Conservation (phyloP, 1,140 invertebrate species). For the Acyrthosiphon pisum region DNA sequence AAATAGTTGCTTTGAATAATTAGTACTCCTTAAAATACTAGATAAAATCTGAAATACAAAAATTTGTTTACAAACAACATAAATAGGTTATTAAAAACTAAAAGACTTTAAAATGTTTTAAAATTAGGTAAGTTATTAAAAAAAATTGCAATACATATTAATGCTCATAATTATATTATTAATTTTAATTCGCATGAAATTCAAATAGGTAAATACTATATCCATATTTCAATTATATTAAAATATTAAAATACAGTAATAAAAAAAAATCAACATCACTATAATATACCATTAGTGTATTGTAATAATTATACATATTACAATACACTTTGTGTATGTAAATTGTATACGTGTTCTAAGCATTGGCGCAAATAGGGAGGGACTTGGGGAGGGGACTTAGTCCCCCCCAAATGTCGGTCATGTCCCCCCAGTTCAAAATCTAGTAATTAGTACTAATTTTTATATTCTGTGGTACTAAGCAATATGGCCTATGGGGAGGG, state of each 20-base stretch:
- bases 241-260: background rate
- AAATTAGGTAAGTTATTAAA: too few relatives aligned
- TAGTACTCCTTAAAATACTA: background rate
- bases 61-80: background rate
- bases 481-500: too few relatives aligned
- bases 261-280: too few relatives aligned
- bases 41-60: conserved; percentile 26
- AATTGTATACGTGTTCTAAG: background rate
- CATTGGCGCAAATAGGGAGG: too few relatives aligned
- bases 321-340: background rate
- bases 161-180: background rate
- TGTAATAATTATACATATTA: background rate
- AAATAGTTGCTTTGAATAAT: background rate
- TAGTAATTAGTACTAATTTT: too few relatives aligned
- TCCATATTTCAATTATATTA: background rate
- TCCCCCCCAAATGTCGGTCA: too few relatives aligned
- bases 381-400: too few relatives aligned
- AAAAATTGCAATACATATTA: too few relatives aligned
- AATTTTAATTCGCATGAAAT: background rate
- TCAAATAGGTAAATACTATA: background rate
- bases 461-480: too few relatives aligned
- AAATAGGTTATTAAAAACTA: background rate
- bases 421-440: too few relatives aligned
- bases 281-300: too few relatives aligned
- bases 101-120: too few relatives aligned